Percentiles rank a stretch among this genome's conserved stretches.
Evolutionary conservation across 1,140 invertebrate genomes (phyloP).

Genomic region (Hirudo medicinalis): DNA sequence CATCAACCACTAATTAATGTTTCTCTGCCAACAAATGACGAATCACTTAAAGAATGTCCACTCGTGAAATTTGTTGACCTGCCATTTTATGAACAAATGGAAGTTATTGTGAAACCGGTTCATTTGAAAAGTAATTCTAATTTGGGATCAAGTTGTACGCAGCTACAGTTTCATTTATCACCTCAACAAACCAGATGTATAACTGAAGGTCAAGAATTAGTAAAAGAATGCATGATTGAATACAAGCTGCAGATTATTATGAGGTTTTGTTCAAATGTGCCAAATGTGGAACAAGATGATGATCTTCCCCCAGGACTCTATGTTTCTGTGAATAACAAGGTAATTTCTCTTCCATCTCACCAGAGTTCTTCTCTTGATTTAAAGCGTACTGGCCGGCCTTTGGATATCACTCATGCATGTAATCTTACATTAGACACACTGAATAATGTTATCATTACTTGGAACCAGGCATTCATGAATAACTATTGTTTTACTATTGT

Average conservation of each 20-base stretch:
- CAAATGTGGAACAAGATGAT: conserved; percentile 83
- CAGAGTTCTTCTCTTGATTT: background rate
- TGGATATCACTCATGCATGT: conserved; percentile 13
- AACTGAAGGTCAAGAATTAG: conserved; percentile 53
- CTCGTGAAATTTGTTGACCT: background rate
- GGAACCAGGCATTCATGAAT: background rate
- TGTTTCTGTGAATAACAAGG: conserved; percentile 85
- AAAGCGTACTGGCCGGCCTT: background rate
- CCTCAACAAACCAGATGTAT: conserved; percentile 74
- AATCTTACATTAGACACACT: background rate
- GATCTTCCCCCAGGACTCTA: conserved; percentile 81
- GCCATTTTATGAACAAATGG: conserved; percentile 4
- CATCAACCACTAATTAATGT: background rate
- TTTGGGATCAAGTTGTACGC: background rate
- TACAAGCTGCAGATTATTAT: conserved; percentile 57
- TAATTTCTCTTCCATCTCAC: conserved; percentile 61
- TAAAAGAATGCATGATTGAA: conserved; percentile 56
- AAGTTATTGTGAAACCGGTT: conserved; percentile 1
- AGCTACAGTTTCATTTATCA: conserved; percentile 75
- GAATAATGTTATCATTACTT: background rate
- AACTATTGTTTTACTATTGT: conserved; percentile 1
- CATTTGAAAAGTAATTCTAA: background rate
- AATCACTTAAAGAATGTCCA: background rate
- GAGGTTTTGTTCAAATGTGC: conserved; percentile 72
- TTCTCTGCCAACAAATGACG: background rate